phyloP scores from a whole-genome alignment of 2,113 vertebrate genomes.

The Isichthys henryi region DNA sequence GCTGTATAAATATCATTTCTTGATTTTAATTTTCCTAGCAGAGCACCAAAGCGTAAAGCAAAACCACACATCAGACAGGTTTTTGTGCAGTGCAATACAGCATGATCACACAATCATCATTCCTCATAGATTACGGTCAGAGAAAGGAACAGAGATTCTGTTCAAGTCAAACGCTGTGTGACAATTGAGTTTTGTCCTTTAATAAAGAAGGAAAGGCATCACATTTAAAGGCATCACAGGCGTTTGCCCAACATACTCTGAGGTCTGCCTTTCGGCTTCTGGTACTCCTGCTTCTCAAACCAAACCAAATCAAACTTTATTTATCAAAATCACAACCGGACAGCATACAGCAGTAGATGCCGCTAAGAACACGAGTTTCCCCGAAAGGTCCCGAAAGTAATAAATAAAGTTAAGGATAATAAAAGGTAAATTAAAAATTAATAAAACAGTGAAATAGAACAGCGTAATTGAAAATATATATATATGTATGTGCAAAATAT shows the following conservation, averaged over 20 bases:
- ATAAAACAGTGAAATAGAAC: background rate
- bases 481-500: background rate
- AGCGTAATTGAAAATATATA: background rate
- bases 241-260: background rate
- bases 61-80: background rate
- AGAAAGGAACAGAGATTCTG: background rate
- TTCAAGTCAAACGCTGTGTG: background rate
- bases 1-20: constrained; percentile 9
- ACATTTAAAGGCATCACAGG: background rate
- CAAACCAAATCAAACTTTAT: background rate
- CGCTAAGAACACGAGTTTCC: background rate
- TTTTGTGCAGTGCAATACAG: background rate
- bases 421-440: background rate
- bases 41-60: background rate
- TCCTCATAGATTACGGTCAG: background rate
- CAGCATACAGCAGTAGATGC: background rate
- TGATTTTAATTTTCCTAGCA: background rate
- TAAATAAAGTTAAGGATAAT: background rate
- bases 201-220: background rate
- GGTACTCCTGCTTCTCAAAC: background rate
- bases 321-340: background rate
- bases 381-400: background rate
- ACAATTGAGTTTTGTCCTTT: background rate
- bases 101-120: background rate
- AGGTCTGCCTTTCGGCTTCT: background rate